Base-by-base conservation (phyloP, 2,797 vertebrate species). In the Sus cebifrons region DNA sequence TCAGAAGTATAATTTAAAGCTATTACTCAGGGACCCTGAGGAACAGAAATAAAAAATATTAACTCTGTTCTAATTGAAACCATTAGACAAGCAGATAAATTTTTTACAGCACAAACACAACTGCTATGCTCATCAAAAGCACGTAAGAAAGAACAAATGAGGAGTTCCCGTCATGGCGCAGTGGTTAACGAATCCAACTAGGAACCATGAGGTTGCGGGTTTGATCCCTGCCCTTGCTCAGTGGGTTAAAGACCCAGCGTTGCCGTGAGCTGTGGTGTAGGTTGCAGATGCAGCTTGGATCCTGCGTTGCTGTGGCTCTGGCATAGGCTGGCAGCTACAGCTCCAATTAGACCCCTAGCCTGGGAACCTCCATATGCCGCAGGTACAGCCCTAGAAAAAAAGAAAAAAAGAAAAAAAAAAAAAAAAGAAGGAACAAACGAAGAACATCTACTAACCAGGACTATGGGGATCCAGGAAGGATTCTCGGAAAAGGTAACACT, bases 11-110 rank as follows among this genome's bases (percentile, higher is more conserved):
- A 83, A 92, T 64, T 91, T 74, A 83, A 94, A 89, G 89, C 91
- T 78, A 8, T 20, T 86, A 67, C 58, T n/a, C 70, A 65, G 65
- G 27, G 17, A 21, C 40, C 44, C 27, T 52, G 27, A 86, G 25
- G 36, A 96, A 89, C 6, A 85, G 16, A 95, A 94, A 56, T 65
- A n/a, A 32, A 97, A 96, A 91, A 82, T n/a, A 86, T 15, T 70
- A 84, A 44, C 15, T 89, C 73, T 88, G 29, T 10, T 82, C 56
- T 88, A 84, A 88, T 89, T 93, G 60, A 74, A 93, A 77, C 14
- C 25, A 20, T 23, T 1, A 49, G 67, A 78, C 79, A 93, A 95
- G 70, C 36, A 92, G 58, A 79, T 79, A 86, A 70, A 86, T 79
- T 74, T 65, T 71, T 27, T 3, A 86, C 3, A 40, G 23, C 84